Conservation (phyloP, 2,797 vertebrate species). For the Gallinago solitaria region DNA sequence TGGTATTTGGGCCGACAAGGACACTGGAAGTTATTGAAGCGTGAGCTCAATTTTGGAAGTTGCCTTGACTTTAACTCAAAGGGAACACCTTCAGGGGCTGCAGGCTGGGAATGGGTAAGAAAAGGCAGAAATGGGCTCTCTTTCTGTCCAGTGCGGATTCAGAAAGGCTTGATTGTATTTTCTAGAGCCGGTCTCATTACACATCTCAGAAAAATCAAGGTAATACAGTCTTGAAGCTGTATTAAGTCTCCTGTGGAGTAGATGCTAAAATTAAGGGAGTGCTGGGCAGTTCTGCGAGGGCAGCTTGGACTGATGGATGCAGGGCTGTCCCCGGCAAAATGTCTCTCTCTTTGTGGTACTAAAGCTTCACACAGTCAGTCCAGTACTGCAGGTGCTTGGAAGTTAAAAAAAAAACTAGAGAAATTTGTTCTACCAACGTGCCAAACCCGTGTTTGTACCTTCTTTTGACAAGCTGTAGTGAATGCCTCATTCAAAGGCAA, state of each 20-base stretch:
- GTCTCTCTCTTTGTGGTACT: background rate
- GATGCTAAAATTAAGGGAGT: background rate
- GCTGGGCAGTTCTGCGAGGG: background rate
- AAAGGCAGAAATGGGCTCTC: background rate
- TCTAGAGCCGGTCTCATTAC: background rate
- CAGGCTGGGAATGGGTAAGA: background rate
- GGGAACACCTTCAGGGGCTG: background rate
- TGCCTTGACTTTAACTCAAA: rapidly evolving
- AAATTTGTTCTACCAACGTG: background rate
- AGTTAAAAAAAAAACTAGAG: background rate
- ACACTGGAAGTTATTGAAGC: background rate
- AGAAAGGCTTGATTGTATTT: background rate
- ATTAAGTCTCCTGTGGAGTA: background rate
- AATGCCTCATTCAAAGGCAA: background rate
- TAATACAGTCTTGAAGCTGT: background rate
- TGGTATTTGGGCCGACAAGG: background rate
- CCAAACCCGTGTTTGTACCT: background rate
- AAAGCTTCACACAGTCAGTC: background rate
- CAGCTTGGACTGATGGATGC: background rate
- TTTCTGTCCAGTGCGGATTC: background rate
- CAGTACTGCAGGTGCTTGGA: background rate
- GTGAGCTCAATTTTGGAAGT: background rate
- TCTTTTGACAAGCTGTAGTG: background rate
- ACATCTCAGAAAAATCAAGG: background rate
- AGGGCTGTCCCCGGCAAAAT: rapidly evolving